phyloP scores from a whole-genome alignment of 2,888 invertebrate genomes.

The Eumacrocentrus americanus region DNA sequence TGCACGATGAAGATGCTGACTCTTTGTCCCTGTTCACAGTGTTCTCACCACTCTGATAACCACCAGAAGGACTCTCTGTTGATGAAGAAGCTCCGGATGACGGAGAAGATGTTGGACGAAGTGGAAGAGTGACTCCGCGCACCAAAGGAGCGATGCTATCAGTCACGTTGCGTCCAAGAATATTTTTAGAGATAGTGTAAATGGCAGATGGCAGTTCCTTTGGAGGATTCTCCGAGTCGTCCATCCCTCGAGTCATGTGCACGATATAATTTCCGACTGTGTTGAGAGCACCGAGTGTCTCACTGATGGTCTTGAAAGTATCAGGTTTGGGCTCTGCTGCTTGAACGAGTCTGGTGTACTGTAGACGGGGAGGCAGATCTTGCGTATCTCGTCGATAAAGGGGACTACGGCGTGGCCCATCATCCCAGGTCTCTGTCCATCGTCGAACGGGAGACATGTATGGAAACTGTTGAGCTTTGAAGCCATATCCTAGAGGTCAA shows the following conservation, averaged over 20 bases:
- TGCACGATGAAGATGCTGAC: slow-evolving; percentile 70
- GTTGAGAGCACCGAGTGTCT: slow-evolving; percentile 79
- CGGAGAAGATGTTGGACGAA: slow-evolving; percentile 42
- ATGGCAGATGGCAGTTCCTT: slow-evolving; percentile 75
- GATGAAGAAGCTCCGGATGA: slow-evolving; percentile 4
- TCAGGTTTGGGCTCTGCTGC: slow-evolving; percentile 42
- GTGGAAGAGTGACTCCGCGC: slow-evolving; percentile 59
- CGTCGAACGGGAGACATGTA: slow-evolving; percentile 39
- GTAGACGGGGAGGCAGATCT: slow-evolving; percentile 44
- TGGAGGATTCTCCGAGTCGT: slow-evolving; percentile 55
- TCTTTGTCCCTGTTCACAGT: slow-evolving; percentile 61
- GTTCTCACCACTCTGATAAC: slow-evolving; percentile 58
- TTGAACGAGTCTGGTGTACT: slow-evolving; percentile 40
- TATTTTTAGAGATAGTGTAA: slow-evolving; percentile 81
- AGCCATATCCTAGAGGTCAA: slow-evolving; percentile 34
- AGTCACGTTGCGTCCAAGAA: slow-evolving; percentile 78
- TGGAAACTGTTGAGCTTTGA: slow-evolving; percentile 36
- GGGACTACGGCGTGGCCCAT: slow-evolving; percentile 41
- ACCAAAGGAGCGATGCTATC: slow-evolving; percentile 81
- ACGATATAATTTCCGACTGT: slow-evolving; percentile 86
- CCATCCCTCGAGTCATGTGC: slow-evolving; percentile 72
- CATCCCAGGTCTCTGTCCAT: slow-evolving; percentile 48
- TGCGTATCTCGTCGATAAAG: slow-evolving; percentile 49
- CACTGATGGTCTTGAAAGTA: slow-evolving; percentile 65
- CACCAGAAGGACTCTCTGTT: slow-evolving; percentile 45